Base-by-base conservation (phyloP, 2,888 invertebrate species). In the Parnassius apollo region DNA sequence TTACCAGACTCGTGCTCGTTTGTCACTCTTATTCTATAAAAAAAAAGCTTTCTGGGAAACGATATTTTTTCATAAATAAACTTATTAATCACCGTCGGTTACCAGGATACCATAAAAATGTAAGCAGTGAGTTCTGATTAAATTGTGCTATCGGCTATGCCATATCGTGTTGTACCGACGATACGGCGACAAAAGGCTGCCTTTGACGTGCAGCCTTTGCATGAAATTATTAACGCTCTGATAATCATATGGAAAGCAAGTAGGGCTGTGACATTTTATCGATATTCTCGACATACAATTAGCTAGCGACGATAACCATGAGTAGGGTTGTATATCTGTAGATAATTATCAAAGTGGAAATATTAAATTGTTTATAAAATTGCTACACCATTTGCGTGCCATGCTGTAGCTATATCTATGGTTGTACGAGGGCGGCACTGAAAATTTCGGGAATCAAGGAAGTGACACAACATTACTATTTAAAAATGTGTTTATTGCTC, bases 61-160 rank as follows among this genome's bases (percentile, higher is more conserved):
- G 25, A 9, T 45, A 55, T 12, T 35, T n/a, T 10, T 49, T 4
- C 42, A 42, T 42, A 55, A 22, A 42, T 59, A 59, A 59, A 18
- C 48, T 12, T 44, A 44, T 42, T 50, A 13, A 12, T n/a, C 25
- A 13, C 52, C 50, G 42, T 48, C 46, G 12, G 52, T 46, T 62
- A 58, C 54, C 62, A 45, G 54, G 62, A 58, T 50, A 35, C 62
- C 62, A 58, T 62, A 62, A 35, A 49, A 54, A 13, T 62, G 62
- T 35, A 46, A 22, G 61, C 51, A 49, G 62, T 25, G 61, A 51
- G 57, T 57, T 48, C 46, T 57, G 52, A 62, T 48, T 53, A 62
- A 54, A 49, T 45, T 45, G 54, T 54, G 62, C 53, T 46, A 52
- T 22, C 35, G 12, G 62, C 50, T 35, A 49, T 58, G 35, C 62